Base-by-base conservation (phyloP, 2,113 vertebrate genomes). In the Clarias batrachus region DNA sequence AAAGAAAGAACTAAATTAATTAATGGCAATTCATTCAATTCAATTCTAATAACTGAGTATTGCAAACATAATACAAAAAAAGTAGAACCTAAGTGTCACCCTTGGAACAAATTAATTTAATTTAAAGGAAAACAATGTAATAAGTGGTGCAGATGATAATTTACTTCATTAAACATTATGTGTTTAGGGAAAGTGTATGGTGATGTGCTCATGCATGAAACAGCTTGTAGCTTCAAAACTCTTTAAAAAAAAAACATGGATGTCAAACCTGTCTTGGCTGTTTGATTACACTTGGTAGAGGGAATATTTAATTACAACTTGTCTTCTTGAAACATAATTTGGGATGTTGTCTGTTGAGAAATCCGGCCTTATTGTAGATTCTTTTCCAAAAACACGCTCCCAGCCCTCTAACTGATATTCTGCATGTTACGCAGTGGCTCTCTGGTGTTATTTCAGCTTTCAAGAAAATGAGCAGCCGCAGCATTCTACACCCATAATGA, bases 391-490 rank as follows among this genome's bases (percentile, higher is more conserved):
- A 84, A 62, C 82, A 74, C 82, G 1, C 21, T 73, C 2, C 54
- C 25, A 37, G n/a, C 12, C 54, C 70, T 85, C 57, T 52, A 59
- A 52, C 68, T 57, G 25, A 70, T 59, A 79, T 79, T 33, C 52
- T 77, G 63, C 60, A 30, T 33, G 21, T 79, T 66, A 68, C 19
- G 37, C n/a, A 23, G 83, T 52, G 57, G 33, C 60, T 76, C 63
- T 56, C 62, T 54, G 14, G 4, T 81, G 78, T 86, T 86, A 73
- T 86, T 86, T 86, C 66, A 86, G 79, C 78, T 62, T 80, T 21
- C 30, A 37, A 57, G 62, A 85, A 80, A 85, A 80, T 0, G 21
- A 80, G 76, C 78, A 57, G 76, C 27, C 23, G 27, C 48, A 79
- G 74, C 65, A 68, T 48, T 66, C 62, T 63, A 19, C 48, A 85